A percentile compares a stretch with the other conserved stretches of the same genome.
Conservation (phyloP, 2,113 vertebrate species). For the Entelurus aequoreus region DNA sequence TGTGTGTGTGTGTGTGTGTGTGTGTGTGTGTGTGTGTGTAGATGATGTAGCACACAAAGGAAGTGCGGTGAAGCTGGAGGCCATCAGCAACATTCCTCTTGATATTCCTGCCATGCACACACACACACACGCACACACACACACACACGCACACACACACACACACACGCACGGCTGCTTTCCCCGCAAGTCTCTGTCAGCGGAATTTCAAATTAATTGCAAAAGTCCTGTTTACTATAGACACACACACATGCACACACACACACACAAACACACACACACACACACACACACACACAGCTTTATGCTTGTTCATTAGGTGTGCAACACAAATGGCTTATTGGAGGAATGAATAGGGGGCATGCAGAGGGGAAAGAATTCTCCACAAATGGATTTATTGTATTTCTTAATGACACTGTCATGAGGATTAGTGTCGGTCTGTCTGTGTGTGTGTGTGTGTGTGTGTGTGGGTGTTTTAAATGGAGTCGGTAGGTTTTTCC, state of each 20-base stretch:
- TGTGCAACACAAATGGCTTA: constrained; percentile 31
- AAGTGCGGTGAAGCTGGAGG: constrained; percentile 55
- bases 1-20: constrained; percentile 7
- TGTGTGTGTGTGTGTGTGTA: constrained; percentile 4
- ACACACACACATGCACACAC: constrained; percentile 16
- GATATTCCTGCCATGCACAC: constrained; percentile 49
- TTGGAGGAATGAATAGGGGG: constrained; percentile 33
- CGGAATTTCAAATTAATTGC: constrained; percentile 62
- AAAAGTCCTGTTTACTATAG: constrained; percentile 53
- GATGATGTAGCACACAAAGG: constrained; percentile 21
- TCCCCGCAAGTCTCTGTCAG: constrained; percentile 57
- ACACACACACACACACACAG: constrained; percentile 6
- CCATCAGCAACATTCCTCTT: constrained; percentile 44
- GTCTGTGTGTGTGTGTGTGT: constrained; percentile 8
- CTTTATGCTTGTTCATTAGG: constrained; percentile 19
- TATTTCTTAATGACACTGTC: constrained; percentile 29
- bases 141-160: constrained; percentile 15
- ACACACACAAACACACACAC: neutral
- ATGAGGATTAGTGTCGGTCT: constrained; percentile 14
- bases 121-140: constrained; percentile 3
- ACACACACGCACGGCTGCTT: constrained; percentile 32
- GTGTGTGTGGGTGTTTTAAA: neutral
- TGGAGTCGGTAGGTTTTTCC: no score
- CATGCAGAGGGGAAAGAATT: constrained; percentile 23
- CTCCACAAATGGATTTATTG: constrained; percentile 38